Base-by-base conservation (phyloP, 2,888 invertebrate species). In the Drosophila eohydei region DNA sequence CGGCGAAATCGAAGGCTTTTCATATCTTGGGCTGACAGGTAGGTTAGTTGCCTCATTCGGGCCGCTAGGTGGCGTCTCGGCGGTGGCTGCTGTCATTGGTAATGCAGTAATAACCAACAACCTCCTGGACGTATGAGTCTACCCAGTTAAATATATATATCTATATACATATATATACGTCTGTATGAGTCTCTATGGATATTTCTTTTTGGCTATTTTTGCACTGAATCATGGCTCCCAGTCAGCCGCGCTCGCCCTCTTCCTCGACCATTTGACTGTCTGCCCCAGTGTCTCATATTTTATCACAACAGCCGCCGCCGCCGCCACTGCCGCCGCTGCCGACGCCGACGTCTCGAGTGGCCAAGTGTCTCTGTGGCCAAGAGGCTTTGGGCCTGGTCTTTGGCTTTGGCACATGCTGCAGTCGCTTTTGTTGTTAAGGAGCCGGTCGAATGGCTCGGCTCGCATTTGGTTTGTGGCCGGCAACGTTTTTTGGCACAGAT, bases 221-320 rank as follows among this genome's bases (percentile, higher is more conserved):
- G 64, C 78, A 89, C 90, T 90, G 90, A 90, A 90, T 90, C 90
- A 90, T 82, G 66, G 66, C 54, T 63, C 56, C 62, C 34, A 41
- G 40, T 16, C 46, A 54, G 16, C 50, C 38, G 16, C n/a, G 11
- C 9, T 12, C 38, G 48, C 51, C 44, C 50, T 40, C 54, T 30
- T 3, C 11, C 32, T 9, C 28, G 36, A 36, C 80, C 81, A 74
- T 82, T 72, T 75, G 80, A 73, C 83, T 88, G 88, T 82, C 87
- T 90, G 90, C 87, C 88, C 77, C 86, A 88, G 71, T 90, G 86
- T 88, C 88, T 83, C 89, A 81, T 90, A 83, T 81, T 89, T 91
- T 90, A 90, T 88, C 90, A 77, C 76, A 81, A 73, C 73, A 67
- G 77, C 73, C 68, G 72, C 57, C 68, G 59, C n/a, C 67, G 57